Evolutionary conservation across 1,140 invertebrate genomes (phyloP), one percentile per base, ranked within the genome.

Genomic region (Laupala kohalensis): DNA sequence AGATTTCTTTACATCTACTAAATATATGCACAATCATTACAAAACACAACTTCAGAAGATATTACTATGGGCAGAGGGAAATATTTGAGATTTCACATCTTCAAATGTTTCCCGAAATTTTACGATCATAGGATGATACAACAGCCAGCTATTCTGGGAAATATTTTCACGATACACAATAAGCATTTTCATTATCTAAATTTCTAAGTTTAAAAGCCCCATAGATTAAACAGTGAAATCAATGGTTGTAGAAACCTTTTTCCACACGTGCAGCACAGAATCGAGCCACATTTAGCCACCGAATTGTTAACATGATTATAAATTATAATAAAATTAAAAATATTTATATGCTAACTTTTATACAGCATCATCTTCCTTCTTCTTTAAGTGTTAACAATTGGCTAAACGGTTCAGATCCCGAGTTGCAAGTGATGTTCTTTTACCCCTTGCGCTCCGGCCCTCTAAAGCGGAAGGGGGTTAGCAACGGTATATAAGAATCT

Each of bases 151-250:
- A 70, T 70, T 70, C 69, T 70, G 69, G 69, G 69, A 70, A 70
- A 70, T 25, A 70, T 70, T 70, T 53, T 70, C 63, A 64, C 25
- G 26, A 26, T 70, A 23, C 25, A 63, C 28, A 63, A 30, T 30
- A 70, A 53, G 53, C 53, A 64, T 25, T 70, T 37, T 64, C 63
- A 62, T 37, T 68, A 24, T 24, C 26, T 70, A 69, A 19, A 69
- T 70, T 3, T 25, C 26, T 63, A 19, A n/a, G 19, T 68, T 29
- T 68, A 68, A 30, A 70, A 30, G 69, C 69, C 69, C 69, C 69
- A 70, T 70, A 70, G 67, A 68, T 68, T 68, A 68, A 68, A 70
- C 69, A 70, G 63, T 70, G 69, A 70, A 70, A 70, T 70, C 69
- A 70, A 70, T 70, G 25, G 29, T 53, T 19, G 37, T 53, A 53